Percentiles rank a stretch among this genome's conserved stretches.
These are phyloP conservation scores for Phylloscopus collybita DNA, from an alignment of 2,797 vertebrate genomes.

Conservation along the genomic window DNA sequence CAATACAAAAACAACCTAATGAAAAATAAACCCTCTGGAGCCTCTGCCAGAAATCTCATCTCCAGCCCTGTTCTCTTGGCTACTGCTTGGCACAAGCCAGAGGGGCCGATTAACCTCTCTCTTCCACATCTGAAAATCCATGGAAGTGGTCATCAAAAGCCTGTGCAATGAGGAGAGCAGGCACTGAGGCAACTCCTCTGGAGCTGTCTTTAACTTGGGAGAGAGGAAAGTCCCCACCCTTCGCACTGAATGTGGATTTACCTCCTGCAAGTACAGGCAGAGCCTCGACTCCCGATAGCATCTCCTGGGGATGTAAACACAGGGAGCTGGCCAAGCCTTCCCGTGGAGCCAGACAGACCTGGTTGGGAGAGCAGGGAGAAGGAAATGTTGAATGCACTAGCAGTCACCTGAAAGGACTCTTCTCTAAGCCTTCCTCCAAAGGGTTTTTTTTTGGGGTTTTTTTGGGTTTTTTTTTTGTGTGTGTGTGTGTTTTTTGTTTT, in stretches of 20 bases:
- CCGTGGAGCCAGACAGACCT: not conserved
- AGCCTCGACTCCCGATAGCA: not conserved
- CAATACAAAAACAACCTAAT: not conserved
- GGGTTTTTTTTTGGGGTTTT: too few relatives aligned
- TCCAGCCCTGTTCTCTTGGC: not conserved
- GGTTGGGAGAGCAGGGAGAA: not conserved
- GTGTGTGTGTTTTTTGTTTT: not conserved
- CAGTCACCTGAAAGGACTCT: not conserved
- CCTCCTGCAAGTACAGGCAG: slow-evolving; percentile 46
- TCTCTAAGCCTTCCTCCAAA: not conserved
- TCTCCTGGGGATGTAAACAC: not conserved
- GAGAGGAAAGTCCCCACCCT: slow-evolving; percentile 55
- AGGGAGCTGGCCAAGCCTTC: not conserved
- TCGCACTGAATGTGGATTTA: not conserved
- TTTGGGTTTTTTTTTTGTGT: not conserved
- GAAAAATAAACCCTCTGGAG: not conserved
- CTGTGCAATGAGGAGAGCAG: not conserved
- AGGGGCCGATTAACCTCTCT: not conserved
- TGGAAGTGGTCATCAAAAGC: rapidly evolving
- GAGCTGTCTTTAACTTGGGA: not conserved
- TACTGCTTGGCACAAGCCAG: not conserved
- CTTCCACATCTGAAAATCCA: not conserved
- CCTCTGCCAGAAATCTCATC: not conserved
- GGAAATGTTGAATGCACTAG: not conserved
- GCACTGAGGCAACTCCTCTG: not conserved